Evolutionary conservation across 2,888 invertebrate species (phyloP).

Genomic region (Kryphioiulus occultus): DNA sequence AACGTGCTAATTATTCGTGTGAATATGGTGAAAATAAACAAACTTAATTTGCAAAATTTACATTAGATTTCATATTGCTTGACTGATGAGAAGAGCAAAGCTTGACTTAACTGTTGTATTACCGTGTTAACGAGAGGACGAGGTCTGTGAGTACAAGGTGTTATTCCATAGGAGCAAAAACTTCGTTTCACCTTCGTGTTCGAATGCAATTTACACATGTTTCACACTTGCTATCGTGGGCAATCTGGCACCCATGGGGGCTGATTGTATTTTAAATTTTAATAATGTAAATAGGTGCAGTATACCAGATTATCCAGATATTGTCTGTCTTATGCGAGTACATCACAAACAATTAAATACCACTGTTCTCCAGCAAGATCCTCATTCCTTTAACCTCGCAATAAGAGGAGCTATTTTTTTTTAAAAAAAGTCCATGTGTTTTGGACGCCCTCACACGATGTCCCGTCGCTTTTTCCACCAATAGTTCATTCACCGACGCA

Average conservation of each 20-base stretch:
- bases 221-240: neutral
- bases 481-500: conserved; percentile 17
- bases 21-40: neutral
- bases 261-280: neutral
- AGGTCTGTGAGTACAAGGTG: neutral
- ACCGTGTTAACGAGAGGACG: neutral
- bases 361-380: neutral
- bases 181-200: neutral
- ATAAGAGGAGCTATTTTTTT: neutral
- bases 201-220: neutral
- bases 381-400: neutral
- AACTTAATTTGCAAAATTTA: neutral
- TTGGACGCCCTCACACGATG: conserved; percentile 1
- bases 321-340: neutral
- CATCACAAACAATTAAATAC: neutral
- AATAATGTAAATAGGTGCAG: conserved; percentile 1
- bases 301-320: neutral
- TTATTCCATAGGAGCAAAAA: neutral
- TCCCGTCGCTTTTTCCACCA: conserved; percentile 1
- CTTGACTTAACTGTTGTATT: neutral
- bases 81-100: neutral
- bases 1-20: neutral
- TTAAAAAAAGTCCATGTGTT: neutral
- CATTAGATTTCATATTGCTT: neutral
- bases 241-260: neutral